Evolutionary conservation across 2,113 vertebrate species (phyloP).

Genomic region (Pithys albifrons): DNA sequence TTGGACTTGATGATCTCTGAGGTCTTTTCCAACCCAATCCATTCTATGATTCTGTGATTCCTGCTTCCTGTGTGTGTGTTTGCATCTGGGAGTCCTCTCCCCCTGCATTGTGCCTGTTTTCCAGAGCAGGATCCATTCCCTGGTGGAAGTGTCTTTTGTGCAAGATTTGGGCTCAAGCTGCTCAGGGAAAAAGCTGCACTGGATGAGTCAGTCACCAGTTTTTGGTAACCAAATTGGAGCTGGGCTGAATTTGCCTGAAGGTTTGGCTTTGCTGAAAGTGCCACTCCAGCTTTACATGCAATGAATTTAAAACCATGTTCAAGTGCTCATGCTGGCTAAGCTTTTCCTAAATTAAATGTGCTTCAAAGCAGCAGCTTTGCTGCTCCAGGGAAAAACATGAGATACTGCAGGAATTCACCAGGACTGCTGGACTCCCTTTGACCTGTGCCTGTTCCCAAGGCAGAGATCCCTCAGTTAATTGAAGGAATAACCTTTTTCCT

Average conservation of each 20-base stretch:
- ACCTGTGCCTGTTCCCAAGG: background rate
- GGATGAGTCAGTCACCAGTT: background rate
- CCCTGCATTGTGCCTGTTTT: background rate
- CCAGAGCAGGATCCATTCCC: background rate
- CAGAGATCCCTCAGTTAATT: background rate
- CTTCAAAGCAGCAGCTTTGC: background rate
- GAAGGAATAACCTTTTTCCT: background rate
- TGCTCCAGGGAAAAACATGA: background rate
- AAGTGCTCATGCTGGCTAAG: background rate
- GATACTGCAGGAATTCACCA: background rate
- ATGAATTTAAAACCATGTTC: background rate
- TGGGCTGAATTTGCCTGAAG: background rate
- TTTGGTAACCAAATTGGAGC: background rate
- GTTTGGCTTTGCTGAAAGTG: background rate
- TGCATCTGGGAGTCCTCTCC: fast-evolving
- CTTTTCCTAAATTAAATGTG: background rate
- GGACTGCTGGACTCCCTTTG: background rate
- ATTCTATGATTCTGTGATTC: too few species aligned
- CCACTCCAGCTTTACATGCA: background rate
- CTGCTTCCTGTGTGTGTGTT: background rate
- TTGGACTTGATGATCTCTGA: too few species aligned
- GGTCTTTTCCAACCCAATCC: too few species aligned
- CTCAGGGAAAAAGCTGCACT: background rate
- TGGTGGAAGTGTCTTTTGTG: background rate
- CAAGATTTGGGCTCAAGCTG: background rate